Conservation (phyloP, 2,888 invertebrate genomes). For the Callyntrura sp. region DNA sequence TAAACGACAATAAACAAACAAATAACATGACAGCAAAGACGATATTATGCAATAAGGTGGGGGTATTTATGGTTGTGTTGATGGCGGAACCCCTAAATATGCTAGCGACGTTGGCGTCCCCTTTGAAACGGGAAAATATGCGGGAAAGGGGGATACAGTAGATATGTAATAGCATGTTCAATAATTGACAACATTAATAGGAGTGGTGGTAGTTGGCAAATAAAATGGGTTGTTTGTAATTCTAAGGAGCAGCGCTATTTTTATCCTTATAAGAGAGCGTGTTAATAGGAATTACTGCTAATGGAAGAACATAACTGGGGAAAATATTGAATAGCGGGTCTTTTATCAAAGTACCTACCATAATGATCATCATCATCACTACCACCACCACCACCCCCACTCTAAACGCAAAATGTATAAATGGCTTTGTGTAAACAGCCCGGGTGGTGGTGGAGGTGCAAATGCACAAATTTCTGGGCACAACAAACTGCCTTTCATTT, state of each 20-base stretch:
- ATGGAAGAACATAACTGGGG: neutral
- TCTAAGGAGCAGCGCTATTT: neutral
- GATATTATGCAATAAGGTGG: neutral
- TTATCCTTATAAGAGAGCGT: neutral
- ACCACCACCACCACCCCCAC: too few species aligned
- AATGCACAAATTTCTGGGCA: neutral
- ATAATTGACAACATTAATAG: conserved; percentile 7
- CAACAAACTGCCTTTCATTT: neutral
- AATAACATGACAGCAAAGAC: neutral
- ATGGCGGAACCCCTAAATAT: neutral
- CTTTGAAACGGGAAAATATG: neutral
- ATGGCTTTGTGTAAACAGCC: neutral
- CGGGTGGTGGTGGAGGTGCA: neutral
- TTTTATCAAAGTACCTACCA: neutral
- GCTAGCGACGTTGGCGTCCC: neutral
- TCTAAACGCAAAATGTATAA: too few species aligned
- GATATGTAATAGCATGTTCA: neutral
- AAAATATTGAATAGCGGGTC: neutral
- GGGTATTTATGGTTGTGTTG: conserved; percentile 3
- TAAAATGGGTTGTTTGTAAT: neutral
- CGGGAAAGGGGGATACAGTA: too few species aligned
- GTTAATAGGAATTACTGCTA: neutral
- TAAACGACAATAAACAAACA: neutral
- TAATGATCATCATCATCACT: too few species aligned
- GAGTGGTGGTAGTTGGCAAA: neutral